A percentile compares a stretch with the other conserved stretches of the same genome.
phyloP scores from a whole-genome alignment of 2,797 vertebrate genomes.

The Oryzias dopingdopingensis region DNA sequence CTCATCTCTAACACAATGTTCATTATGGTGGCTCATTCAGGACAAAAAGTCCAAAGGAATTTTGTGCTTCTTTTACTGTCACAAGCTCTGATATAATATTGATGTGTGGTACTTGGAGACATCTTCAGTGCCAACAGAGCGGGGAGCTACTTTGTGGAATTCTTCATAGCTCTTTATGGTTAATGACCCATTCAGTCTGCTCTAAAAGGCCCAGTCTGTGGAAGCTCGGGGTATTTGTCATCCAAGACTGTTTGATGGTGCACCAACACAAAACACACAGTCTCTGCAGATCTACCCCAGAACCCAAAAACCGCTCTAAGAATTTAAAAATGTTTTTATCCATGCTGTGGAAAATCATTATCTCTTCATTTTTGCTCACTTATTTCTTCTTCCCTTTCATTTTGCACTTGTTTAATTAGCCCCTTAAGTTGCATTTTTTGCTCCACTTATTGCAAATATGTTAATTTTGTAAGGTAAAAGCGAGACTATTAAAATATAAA shows the following conservation, averaged over 20 bases:
- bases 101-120: conserved; percentile 29
- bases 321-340: not conserved
- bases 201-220: conserved; percentile 86
- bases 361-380: not conserved
- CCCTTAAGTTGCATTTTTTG: not conserved
- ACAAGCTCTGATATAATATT: conserved; percentile 2
- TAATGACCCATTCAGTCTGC: conserved; percentile 95
- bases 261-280: conserved; percentile 73
- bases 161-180: conserved; percentile 86
- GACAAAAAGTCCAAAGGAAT: conserved; percentile 7
- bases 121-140: conserved; percentile 23
- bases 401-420: not conserved
- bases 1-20: not conserved
- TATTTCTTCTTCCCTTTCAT: not conserved
- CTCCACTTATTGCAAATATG: not conserved
- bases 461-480: not conserved
- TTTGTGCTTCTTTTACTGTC: conserved; percentile 8
- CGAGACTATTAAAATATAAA: too few species aligned
- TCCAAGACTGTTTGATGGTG: conserved; percentile 83
- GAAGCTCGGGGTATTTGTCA: conserved; percentile 80
- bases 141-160: conserved; percentile 39
- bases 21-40: conserved; percentile 13
- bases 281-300: conserved; percentile 38
- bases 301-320: too few species aligned
- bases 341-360: not conserved